Evolutionary conservation across 1,140 invertebrate species (phyloP).

Genomic region (Oncopodura yosiiana): DNA sequence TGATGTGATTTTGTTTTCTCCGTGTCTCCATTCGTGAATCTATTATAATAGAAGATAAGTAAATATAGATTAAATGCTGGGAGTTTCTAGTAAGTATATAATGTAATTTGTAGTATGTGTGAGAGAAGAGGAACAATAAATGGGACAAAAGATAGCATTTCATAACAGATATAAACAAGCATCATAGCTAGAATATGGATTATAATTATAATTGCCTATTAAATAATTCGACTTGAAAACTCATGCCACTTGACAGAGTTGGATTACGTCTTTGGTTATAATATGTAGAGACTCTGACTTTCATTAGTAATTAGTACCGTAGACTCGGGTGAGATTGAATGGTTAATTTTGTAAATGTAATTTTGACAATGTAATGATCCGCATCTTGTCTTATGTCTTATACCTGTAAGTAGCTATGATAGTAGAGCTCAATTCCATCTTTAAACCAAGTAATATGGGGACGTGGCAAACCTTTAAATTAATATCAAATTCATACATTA

Average conservation of each 20-base stretch:
- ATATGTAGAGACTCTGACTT: no score
- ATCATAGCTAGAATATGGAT: no score
- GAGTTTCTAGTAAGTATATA: background rate
- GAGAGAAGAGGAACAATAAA: background rate
- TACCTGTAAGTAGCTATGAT: conserved; percentile 78
- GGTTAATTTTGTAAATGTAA: no score
- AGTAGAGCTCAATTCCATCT: conserved; percentile 78
- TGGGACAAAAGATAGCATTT: background rate
- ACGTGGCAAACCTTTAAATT: conserved; percentile 35
- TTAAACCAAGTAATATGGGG: conserved; percentile 88
- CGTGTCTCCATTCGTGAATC: conserved; percentile 78
- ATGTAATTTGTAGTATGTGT: background rate
- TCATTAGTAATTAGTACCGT: no score
- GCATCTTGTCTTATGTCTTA: no score
- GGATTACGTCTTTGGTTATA: background rate
- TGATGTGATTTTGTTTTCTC: conserved; percentile 71
- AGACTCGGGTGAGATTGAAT: no score
- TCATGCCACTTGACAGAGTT: no score
- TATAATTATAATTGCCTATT: no score
- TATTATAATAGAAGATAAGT: conserved; percentile 38
- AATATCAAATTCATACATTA: background rate
- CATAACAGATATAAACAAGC: no score
- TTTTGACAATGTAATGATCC: no score
- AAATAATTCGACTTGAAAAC: no score
- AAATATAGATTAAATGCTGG: background rate